Conservation (phyloP, 2,113 vertebrate genomes). For the Plotosus lineatus region DNA sequence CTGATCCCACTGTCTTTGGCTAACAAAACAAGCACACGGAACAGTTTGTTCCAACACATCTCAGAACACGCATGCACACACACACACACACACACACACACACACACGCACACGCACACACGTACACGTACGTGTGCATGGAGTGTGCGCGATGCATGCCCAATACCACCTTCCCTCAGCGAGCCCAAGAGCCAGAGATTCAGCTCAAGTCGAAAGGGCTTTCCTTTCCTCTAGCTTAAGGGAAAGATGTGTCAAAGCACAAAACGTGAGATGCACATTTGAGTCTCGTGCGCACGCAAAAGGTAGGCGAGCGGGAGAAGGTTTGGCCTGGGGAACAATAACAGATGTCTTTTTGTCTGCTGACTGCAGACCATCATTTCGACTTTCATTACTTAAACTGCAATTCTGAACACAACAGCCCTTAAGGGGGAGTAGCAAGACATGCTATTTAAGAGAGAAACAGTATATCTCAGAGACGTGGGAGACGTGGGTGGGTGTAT, state of each 20-base stretch:
- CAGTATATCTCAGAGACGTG: not conserved
- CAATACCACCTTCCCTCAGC: not conserved
- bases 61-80: not conserved
- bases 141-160: not conserved
- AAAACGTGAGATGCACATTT: constrained; percentile 43
- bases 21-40: not conserved
- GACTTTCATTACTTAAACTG: constrained; percentile 45
- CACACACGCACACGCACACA: too few relatives aligned
- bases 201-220: constrained; percentile 31
- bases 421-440: constrained; percentile 25
- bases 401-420: constrained; percentile 9
- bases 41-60: not conserved
- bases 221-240: constrained; percentile 44
- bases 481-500: not conserved
- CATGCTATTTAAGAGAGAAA: not conserved
- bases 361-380: constrained; percentile 46
- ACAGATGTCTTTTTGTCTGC: constrained; percentile 49
- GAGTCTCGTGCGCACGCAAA: not conserved
- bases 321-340: constrained; percentile 48
- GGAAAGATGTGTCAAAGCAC: constrained; percentile 41
- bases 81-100: too few relatives aligned
- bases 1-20: not conserved
- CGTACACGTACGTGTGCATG: too few relatives aligned
- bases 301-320: not conserved
- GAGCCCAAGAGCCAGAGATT: not conserved